Evolutionary conservation across 2,113 vertebrate genomes (phyloP).

Genomic region (Zosterops lateralis): DNA sequence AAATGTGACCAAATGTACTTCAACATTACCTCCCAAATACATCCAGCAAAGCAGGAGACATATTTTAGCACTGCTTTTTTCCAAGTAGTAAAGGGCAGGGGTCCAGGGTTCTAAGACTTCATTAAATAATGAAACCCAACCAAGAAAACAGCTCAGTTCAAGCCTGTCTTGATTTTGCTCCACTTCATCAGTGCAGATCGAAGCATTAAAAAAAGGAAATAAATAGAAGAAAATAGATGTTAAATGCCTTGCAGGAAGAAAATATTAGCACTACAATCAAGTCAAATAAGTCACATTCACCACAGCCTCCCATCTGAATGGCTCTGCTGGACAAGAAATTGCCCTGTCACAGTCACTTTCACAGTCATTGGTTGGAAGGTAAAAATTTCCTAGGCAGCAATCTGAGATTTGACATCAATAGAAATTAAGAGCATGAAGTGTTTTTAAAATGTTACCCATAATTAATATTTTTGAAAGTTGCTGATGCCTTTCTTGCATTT

Average conservation of each 20-base stretch:
- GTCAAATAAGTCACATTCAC: background rate
- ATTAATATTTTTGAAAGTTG: background rate
- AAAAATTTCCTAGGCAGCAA: background rate
- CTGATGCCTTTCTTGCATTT: background rate
- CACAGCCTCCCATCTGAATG: background rate
- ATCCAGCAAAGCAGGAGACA: background rate
- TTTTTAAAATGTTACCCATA: background rate
- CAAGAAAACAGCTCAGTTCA: background rate
- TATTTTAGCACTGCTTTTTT: background rate
- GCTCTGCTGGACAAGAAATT: background rate
- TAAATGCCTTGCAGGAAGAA: background rate
- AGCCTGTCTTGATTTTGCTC: background rate
- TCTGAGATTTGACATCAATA: background rate
- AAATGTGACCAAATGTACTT: background rate
- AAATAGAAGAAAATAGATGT: background rate
- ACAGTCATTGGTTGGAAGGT: background rate
- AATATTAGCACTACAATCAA: background rate
- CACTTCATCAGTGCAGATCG: background rate
- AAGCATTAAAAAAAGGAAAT: background rate
- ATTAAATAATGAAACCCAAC: background rate
- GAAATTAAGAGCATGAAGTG: background rate
- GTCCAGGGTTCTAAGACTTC: background rate
- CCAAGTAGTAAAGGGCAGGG: background rate
- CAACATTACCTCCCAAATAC: background rate
- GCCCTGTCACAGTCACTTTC: background rate